Conservation (phyloP, 1,140 invertebrate genomes). For the Heliconius congener region DNA sequence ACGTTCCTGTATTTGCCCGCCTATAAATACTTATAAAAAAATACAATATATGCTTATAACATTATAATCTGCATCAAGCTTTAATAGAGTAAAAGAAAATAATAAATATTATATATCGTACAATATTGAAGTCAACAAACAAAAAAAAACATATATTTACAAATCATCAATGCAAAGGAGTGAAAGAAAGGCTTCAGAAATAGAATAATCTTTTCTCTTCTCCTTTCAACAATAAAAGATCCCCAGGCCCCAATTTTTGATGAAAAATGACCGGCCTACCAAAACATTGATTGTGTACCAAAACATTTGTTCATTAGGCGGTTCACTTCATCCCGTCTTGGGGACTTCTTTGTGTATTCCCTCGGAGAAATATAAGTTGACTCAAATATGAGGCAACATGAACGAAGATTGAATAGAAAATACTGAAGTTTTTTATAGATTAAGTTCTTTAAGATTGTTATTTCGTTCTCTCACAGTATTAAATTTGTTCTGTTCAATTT, state of each 20-base stretch:
- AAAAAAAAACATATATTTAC: background rate
- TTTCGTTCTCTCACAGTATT: background rate
- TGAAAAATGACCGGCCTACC: conserved; percentile 60
- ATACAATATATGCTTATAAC: too few species aligned
- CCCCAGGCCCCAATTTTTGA: conserved; percentile 56
- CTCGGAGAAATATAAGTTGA: conserved; percentile 6
- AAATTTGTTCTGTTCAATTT: background rate
- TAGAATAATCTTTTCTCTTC: conserved; percentile 22
- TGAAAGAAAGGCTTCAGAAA: background rate
- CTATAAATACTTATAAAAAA: too few species aligned
- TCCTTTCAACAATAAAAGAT: conserved; percentile 52
- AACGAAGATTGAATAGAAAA: background rate
- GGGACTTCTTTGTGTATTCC: conserved; percentile 27
- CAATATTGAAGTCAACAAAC: background rate
- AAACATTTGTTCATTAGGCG: conserved; percentile 67
- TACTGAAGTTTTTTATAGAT: background rate
- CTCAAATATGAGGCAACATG: background rate
- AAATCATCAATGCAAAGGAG: background rate
- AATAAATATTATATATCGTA: too few species aligned
- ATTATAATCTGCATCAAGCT: too few species aligned
- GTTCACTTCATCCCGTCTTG: conserved; percentile 40
- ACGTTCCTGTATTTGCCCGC: too few species aligned
- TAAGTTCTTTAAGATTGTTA: background rate
- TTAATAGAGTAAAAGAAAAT: too few species aligned
- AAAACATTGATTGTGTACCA: conserved; percentile 51